Evolutionary conservation across 2,113 vertebrate species (phyloP), one percentile per base, ranked within the genome.

Genomic region (Cisticola juncidis): DNA sequence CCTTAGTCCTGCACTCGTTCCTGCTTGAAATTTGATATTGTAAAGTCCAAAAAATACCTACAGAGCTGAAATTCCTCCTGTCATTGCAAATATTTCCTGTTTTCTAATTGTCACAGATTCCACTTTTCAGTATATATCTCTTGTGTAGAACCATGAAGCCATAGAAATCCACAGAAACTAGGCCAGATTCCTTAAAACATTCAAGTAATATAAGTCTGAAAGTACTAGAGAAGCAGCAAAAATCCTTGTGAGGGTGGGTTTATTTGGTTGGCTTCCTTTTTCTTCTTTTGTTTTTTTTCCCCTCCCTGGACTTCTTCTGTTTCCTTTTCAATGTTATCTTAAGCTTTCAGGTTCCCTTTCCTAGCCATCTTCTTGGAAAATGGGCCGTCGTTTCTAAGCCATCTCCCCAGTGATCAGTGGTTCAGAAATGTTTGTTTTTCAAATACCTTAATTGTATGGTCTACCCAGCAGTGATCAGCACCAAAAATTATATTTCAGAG

Each of bases 381-480:
- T 96, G 94, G 97, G 95, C 97, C 96, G 96, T 94, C 90, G 0
- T 97, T 97, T 95, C 94, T 97, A 95, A 97, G 92, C 90, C 94
- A 92, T 95, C 92, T 98, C 96, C 93, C 97, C 61, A 88, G 54
- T 29, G 35, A 97, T 94, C 94, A 70, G 97, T 95, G 97, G 98
- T 97, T 98, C 97, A 94, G 95, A 98, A 97, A 96, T 98, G 98
- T 98, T 98, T 98, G 97, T 96, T 98, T 98, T 98, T 98, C 97
- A 98, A 98, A 98, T 98, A 97, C 97, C 97, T 98, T 98, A 98
- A 98, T 98, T 98, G 98, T 97, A 98, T 96, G 97, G 97, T 98
- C 97, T 98, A 97, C 97, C 92, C 97, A 98, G 97, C 97, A 98
- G 95, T 97, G 97, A 98, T 97, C 97, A 96, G 96, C 91, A 93